phyloP scores from a whole-genome alignment of 1,140 invertebrate species.

The Lepidurus arcticus region DNA sequence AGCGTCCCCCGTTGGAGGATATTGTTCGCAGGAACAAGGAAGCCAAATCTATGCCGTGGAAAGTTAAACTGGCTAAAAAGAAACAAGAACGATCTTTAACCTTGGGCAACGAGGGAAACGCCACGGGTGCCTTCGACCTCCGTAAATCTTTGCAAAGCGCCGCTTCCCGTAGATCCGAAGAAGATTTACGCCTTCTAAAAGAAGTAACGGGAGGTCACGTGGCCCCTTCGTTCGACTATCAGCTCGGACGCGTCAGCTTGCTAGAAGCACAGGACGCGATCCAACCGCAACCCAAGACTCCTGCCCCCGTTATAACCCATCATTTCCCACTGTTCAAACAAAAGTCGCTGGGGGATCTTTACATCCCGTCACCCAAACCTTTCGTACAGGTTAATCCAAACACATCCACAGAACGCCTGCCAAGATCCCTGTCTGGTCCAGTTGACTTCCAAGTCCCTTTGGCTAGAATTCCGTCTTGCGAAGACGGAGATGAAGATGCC shows the following conservation, averaged over 20 bases:
- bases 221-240: slow-evolving; percentile 24
- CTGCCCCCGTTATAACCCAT: not conserved
- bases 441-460: not conserved
- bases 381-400: slow-evolving; percentile 26
- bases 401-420: not conserved
- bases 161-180: slow-evolving; percentile 27
- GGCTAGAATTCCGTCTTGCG: not conserved
- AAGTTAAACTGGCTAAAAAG: slow-evolving; percentile 43
- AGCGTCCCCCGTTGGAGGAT: not conserved
- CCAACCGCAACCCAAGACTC: not conserved
- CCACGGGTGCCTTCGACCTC: slow-evolving; percentile 28
- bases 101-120: slow-evolving; percentile 50
- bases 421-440: not conserved
- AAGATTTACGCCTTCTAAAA: slow-evolving; percentile 24
- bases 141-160: slow-evolving; percentile 31
- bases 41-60: slow-evolving; percentile 37
- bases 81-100: slow-evolving; percentile 61
- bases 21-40: not conserved
- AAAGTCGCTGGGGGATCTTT: slow-evolving; percentile 35
- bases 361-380: slow-evolving; percentile 34
- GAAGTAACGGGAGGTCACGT: slow-evolving; percentile 13
- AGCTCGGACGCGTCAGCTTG: slow-evolving; percentile 29
- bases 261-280: slow-evolving; percentile 27
- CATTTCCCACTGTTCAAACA: slow-evolving; percentile 33
- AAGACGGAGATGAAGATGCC: not conserved